phyloP scores from a whole-genome alignment of 2,888 invertebrate genomes.

The Lasioglossum malachurum region DNA sequence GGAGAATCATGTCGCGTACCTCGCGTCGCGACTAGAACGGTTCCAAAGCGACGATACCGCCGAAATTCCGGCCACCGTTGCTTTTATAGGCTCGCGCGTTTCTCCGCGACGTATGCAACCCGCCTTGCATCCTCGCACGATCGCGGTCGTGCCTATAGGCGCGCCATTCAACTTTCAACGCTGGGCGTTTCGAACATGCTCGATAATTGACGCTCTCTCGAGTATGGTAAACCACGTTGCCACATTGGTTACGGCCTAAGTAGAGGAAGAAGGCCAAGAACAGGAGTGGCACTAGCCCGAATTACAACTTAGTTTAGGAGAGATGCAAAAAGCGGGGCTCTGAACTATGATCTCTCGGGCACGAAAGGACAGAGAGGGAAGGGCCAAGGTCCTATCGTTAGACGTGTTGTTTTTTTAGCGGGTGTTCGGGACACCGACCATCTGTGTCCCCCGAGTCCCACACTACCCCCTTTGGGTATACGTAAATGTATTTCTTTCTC shows the following conservation, averaged over 20 bases:
- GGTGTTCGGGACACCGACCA: too few species aligned
- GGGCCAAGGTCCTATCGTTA: too few species aligned
- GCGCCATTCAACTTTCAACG: background rate
- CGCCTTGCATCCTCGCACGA: background rate
- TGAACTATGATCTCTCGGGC: too few species aligned
- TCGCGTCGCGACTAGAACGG: background rate
- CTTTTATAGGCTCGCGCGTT: slow-evolving; percentile 65
- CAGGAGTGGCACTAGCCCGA: too few species aligned
- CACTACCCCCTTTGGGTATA: too few species aligned
- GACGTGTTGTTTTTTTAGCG: too few species aligned
- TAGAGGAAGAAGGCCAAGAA: too few species aligned
- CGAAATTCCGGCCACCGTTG: slow-evolving; percentile 40
- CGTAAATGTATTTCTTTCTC: too few species aligned
- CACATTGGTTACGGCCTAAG: background rate
- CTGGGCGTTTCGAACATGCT: background rate
- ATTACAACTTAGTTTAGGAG: too few species aligned
- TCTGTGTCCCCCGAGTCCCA: too few species aligned
- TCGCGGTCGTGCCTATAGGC: slow-evolving; percentile 4
- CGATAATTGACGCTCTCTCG: background rate
- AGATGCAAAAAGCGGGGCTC: too few species aligned
- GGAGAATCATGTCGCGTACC: background rate
- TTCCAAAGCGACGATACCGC: background rate
- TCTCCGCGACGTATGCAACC: slow-evolving; percentile 32
- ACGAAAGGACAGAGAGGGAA: too few species aligned
- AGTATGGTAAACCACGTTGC: background rate